Evolutionary conservation across 2,888 invertebrate genomes (phyloP).

Genomic region (Fragum sueziense): DNA sequence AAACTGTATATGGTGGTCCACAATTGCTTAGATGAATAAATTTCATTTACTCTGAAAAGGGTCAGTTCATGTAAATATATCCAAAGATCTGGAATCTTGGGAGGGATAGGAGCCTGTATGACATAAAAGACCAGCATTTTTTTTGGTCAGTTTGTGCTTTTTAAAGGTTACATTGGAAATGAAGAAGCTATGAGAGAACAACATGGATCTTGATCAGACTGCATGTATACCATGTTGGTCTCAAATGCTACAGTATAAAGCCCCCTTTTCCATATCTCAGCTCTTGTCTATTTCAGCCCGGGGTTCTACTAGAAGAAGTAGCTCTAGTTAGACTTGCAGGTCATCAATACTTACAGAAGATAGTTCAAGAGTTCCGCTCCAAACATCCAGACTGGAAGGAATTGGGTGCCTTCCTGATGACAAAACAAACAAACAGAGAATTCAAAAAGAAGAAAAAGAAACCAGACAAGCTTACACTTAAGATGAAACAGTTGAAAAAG

Average conservation of each 20-base stretch:
- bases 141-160: background rate
- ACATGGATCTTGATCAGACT: too few species aligned
- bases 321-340: slow-evolving; percentile 71
- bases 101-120: background rate
- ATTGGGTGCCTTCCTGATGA: slow-evolving; percentile 74
- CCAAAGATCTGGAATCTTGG: background rate
- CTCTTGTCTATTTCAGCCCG: slow-evolving; percentile 29
- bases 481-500: slow-evolving; percentile 33
- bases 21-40: background rate
- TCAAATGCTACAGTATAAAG: background rate
- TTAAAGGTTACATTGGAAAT: background rate
- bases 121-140: background rate
- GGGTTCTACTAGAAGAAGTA: slow-evolving; percentile 55
- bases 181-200: background rate
- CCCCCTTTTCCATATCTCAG: background rate
- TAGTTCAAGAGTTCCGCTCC: slow-evolving; percentile 69
- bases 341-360: slow-evolving; percentile 63
- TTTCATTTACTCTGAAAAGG: background rate
- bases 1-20: background rate
- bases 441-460: slow-evolving; percentile 70
- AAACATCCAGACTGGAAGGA: slow-evolving; percentile 78
- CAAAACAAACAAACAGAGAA: slow-evolving; percentile 75
- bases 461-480: background rate
- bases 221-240: background rate
- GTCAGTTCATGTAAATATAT: background rate